Percentiles rank a stretch among this genome's conserved stretches.
These are phyloP conservation scores for Plemyria rubiginata DNA, from an alignment of 2,888 invertebrate genomes.

Conservation along the genomic window DNA sequence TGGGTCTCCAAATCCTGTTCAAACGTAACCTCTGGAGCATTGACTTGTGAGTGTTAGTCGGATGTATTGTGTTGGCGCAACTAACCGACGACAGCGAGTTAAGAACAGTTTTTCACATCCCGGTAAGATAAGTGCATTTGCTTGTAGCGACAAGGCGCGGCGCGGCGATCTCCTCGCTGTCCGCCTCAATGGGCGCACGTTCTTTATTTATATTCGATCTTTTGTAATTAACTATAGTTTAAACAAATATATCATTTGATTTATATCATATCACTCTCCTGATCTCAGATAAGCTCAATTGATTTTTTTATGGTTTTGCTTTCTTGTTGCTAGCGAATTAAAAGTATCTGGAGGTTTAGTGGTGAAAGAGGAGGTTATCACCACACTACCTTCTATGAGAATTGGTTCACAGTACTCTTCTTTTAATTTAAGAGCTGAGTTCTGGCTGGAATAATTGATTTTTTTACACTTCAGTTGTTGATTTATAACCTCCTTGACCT, in stretches of 20 bases:
- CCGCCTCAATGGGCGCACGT: constrained; percentile 75
- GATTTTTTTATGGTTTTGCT: not conserved
- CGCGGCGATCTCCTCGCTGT: constrained; percentile 71
- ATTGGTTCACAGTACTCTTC: too few relatives aligned
- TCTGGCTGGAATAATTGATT: too few relatives aligned
- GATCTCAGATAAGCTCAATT: constrained; percentile 1
- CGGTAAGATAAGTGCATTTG: constrained; percentile 85
- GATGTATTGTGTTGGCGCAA: constrained; percentile 73
- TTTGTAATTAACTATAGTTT: constrained; percentile 81
- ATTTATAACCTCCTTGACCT: too few relatives aligned
- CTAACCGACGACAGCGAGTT: constrained; percentile 76
- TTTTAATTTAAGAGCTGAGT: too few relatives aligned
- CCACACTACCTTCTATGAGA: not conserved
- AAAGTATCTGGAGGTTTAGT: not conserved
- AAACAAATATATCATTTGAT: constrained; percentile 76
- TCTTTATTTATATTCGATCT: constrained; percentile 82
- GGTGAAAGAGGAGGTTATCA: too few relatives aligned
- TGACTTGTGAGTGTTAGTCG: constrained; percentile 63
- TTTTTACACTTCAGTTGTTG: too few relatives aligned
- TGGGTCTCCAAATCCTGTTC: constrained; percentile 69
- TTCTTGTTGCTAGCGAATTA: not conserved
- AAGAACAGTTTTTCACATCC: constrained; percentile 80
- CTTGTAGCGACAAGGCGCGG: constrained; percentile 81
- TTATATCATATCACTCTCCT: constrained; percentile 66
- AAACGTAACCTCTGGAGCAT: constrained; percentile 70